These are phyloP conservation scores for Dolichallabes microphthalmus DNA, from an alignment of 2,113 vertebrate genomes.

Conservation along the genomic window DNA sequence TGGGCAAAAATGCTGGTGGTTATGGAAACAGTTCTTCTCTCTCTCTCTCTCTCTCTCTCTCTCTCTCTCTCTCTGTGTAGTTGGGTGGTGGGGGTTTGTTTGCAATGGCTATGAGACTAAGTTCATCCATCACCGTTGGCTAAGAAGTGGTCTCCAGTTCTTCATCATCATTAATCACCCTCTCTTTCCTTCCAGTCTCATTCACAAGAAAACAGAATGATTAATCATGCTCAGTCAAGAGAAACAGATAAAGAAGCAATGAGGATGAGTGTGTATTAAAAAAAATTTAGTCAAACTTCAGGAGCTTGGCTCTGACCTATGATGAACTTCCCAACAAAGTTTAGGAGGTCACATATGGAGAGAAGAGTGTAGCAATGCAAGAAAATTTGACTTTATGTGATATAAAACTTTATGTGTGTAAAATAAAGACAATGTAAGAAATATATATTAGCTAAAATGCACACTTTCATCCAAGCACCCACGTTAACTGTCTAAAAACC, in stretches of 20 bases:
- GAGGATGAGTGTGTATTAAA: constrained; percentile 55
- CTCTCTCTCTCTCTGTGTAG: not conserved
- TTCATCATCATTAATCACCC: constrained; percentile 47
- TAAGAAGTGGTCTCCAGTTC: constrained; percentile 22
- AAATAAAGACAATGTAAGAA: constrained; percentile 7
- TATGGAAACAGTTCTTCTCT: constrained; percentile 1
- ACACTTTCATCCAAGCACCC: not conserved
- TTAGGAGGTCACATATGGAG: constrained; percentile 54
- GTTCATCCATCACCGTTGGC: constrained; percentile 43
- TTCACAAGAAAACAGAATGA: constrained; percentile 45
- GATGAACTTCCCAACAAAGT: constrained; percentile 49
- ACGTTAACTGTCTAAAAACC: not conserved
- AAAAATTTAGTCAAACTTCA: constrained; percentile 56
- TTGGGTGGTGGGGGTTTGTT: constrained; percentile 28
- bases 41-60: not conserved
- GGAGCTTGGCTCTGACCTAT: constrained; percentile 52
- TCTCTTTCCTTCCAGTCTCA: constrained; percentile 4
- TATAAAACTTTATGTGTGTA: no score
- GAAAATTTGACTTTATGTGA: constrained; percentile 9
- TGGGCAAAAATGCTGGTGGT: constrained; percentile 11
- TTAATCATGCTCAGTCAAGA: constrained; percentile 59
- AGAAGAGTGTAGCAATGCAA: constrained; percentile 56
- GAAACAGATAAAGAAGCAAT: constrained; percentile 54
- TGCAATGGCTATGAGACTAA: constrained; percentile 38
- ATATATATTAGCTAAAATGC: not conserved